Evolutionary conservation across 2,113 vertebrate genomes (phyloP).

Genomic region (Anguilla japonica): DNA sequence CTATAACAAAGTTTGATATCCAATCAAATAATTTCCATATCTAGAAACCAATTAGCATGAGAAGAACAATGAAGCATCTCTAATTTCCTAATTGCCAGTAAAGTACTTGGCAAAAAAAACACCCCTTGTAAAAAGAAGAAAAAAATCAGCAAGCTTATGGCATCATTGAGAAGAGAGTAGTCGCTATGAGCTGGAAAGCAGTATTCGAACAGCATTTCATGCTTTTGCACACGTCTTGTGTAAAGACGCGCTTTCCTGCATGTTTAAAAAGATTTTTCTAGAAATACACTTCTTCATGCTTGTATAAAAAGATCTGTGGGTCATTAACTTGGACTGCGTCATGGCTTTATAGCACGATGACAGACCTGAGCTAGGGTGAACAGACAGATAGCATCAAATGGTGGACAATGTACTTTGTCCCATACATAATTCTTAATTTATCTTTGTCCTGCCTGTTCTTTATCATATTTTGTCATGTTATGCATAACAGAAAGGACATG

Average conservation of each 20-base stretch:
- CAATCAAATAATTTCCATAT: slow-evolving; percentile 7
- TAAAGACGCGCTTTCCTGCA: not conserved
- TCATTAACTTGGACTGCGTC: not conserved
- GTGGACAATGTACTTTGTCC: not conserved
- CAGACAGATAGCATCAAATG: not conserved
- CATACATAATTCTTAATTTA: not conserved
- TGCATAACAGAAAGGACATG: not conserved
- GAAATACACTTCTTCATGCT: not conserved
- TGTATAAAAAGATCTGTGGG: not conserved
- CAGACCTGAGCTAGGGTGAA: not conserved
- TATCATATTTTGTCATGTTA: not conserved
- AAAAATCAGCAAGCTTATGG: not conserved
- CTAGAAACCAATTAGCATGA: slow-evolving; percentile 6
- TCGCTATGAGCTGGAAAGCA: not conserved
- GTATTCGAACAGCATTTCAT: not conserved
- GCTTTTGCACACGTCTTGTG: not conserved
- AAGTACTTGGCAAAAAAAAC: slow-evolving; percentile 1
- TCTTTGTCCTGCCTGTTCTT: not conserved
- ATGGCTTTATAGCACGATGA: not conserved
- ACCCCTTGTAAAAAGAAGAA: not conserved
- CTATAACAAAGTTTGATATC: not conserved
- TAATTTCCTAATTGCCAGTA: not conserved
- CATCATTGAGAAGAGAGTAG: not conserved
- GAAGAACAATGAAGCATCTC: not conserved
- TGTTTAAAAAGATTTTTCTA: not conserved